Evolutionary conservation across 2,888 invertebrate genomes (phyloP).

Genomic region (Myathropa florea): DNA sequence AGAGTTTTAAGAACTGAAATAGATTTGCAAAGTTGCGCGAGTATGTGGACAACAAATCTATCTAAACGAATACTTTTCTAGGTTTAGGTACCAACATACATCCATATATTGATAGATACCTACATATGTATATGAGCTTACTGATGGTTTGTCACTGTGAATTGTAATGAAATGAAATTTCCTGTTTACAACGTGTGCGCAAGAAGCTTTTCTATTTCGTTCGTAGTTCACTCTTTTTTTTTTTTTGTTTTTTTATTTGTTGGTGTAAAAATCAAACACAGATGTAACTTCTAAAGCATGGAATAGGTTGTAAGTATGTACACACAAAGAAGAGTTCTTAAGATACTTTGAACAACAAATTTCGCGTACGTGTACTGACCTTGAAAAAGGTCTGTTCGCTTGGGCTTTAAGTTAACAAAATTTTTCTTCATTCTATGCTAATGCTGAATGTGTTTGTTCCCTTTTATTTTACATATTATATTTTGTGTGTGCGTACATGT

Average conservation of each 20-base stretch:
- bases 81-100: no score
- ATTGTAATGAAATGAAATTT: constrained; percentile 52
- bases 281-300: constrained; percentile 10
- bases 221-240: not conserved
- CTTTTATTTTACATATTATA: constrained; percentile 12
- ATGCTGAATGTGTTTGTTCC: constrained; percentile 28
- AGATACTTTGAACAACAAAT: constrained; percentile 6
- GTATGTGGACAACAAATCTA: constrained; percentile 1
- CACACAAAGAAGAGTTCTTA: not conserved
- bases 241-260: not conserved
- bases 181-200: constrained; percentile 62
- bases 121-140: not conserved
- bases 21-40: constrained; percentile 47
- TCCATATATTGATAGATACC: not conserved
- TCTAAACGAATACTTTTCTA: constrained; percentile 47
- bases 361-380: constrained; percentile 57
- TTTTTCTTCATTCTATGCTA: not conserved
- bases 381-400: constrained; percentile 63
- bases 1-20: constrained; percentile 38
- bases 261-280: constrained; percentile 22
- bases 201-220: constrained; percentile 51
- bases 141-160: constrained; percentile 3
- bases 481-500: not conserved
- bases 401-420: constrained; percentile 40
- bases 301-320: not conserved